Evolutionary conservation across 2,113 vertebrate genomes (phyloP), one percentile per base, ranked within the genome.

Genomic region (Malurus alboscapulatus): DNA sequence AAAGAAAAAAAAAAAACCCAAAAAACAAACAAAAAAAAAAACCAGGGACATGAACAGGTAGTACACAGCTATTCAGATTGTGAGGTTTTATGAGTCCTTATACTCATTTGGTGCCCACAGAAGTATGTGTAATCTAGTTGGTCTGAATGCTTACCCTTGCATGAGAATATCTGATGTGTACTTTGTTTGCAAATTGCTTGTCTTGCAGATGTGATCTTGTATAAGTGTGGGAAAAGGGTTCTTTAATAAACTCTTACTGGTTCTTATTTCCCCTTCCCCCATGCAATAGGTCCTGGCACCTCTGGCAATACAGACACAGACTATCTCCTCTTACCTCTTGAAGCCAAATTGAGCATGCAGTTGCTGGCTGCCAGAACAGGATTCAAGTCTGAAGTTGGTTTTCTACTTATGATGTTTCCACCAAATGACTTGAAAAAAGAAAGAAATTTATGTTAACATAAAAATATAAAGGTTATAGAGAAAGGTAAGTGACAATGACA

Each of bases 311-410:
- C 14, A 62, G 36, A 74, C 10, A 68, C 13, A 74, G 32, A 22
- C 19, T 54, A 32, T 47, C 20, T 42, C 12, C 12, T 24, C 94
- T 93, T 80, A 99, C 99, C 98, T 92, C 79, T 94, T 44, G 98
- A 99, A 12, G 96, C 74, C 54, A 98, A 84, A 44, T 81, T 94
- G 44, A 99, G 97, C 72, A 93, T 95, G 92, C 98, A 98, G 75
- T 97, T 98, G 59, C 98, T 98, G 34, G 98, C 98, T 45, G 98
- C 98, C 82, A 99, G 93, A 76, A 99, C 38, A 13, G 98, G 98
- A 91, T 98, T 99, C 96, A 99, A 96, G 92, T 99, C 99, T 2
- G 99, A 99, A 67, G 99, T 98, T 32, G 98, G 97, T 92, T 97
- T 97, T 26, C 98, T 98, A 50, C 98, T 98, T 51, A 98, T 29